phyloP scores from a whole-genome alignment of 2,113 vertebrate genomes.

The Tympanuchus pallidicinctus region DNA sequence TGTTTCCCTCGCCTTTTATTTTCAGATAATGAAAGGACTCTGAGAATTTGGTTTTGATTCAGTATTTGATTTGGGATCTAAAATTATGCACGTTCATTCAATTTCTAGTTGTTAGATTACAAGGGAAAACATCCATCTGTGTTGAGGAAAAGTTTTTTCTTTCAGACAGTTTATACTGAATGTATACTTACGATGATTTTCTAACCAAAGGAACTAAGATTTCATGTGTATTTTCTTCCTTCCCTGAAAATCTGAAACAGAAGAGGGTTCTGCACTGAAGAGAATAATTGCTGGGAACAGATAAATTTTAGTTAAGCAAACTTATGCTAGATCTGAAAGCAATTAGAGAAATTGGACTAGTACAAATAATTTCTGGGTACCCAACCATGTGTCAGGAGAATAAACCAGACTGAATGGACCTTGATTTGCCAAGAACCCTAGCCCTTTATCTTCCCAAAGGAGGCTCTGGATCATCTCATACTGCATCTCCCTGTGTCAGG shows the following conservation, averaged over 20 bases:
- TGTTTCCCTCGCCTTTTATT: constrained; percentile 19
- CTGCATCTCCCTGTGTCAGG: neutral
- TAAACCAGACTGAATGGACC: constrained; percentile 10
- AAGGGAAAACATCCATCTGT: constrained; percentile 40
- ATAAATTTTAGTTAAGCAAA: constrained; percentile 41
- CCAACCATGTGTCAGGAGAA: neutral
- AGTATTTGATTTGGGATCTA: constrained; percentile 23
- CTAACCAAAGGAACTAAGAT: constrained; percentile 42
- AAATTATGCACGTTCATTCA: constrained; percentile 43
- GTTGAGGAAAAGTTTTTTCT: constrained; percentile 37
- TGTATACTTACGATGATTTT: constrained; percentile 67
- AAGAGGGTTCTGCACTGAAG: constrained; percentile 23
- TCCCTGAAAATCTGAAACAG: constrained; percentile 54
- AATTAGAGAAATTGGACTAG: constrained; percentile 32
- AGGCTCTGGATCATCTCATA: neutral
- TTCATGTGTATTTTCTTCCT: constrained; percentile 1
- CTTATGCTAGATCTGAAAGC: constrained; percentile 37
- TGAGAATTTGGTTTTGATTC: neutral
- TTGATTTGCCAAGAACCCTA: constrained; percentile 18
- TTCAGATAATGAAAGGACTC: constrained; percentile 50
- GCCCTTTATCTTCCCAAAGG: neutral
- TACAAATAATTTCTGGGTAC: constrained; percentile 55
- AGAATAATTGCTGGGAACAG: constrained; percentile 34
- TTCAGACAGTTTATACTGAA: constrained; percentile 45
- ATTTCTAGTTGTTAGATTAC: constrained; percentile 53